phyloP scores from a whole-genome alignment of 1,140 invertebrate species.

The Mamestra configurata region DNA sequence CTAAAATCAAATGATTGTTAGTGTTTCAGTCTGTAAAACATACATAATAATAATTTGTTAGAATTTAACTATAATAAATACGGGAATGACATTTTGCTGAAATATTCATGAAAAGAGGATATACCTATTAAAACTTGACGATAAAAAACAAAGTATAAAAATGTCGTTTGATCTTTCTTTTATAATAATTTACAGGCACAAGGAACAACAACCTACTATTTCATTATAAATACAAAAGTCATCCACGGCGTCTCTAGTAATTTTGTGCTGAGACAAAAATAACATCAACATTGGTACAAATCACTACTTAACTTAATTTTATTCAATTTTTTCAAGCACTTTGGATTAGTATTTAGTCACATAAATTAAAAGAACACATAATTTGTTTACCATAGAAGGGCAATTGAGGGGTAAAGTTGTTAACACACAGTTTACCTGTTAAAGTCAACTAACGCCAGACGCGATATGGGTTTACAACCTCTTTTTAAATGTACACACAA shows the following conservation, averaged over 20 bases:
- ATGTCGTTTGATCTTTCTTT: not conserved
- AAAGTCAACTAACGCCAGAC: too few relatives aligned
- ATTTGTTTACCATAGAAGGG: not conserved
- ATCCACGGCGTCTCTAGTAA: not conserved
- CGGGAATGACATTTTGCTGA: not conserved
- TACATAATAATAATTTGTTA: constrained; percentile 47
- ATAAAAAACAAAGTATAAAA: not conserved
- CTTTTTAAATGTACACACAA: too few relatives aligned
- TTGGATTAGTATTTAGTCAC: constrained; percentile 34
- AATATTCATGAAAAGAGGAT: not conserved
- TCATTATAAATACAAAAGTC: constrained; percentile 13
- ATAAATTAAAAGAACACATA: constrained; percentile 15
- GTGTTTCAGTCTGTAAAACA: constrained; percentile 68
- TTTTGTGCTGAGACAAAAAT: constrained; percentile 13
- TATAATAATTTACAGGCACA: not conserved
- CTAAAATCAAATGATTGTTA: constrained; percentile 52
- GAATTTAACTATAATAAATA: constrained; percentile 13
- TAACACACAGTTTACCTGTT: too few relatives aligned
- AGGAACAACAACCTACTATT: not conserved
- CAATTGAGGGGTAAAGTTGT: too few relatives aligned
- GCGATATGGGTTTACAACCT: too few relatives aligned
- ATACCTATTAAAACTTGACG: not conserved
- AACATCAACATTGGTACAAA: too few relatives aligned
- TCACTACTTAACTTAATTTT: constrained; percentile 28
- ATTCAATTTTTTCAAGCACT: constrained; percentile 32